Percentiles rank a stretch among this genome's conserved stretches.
Conservation (phyloP, 2,797 vertebrate genomes). For the Chloroceryle amazona region DNA sequence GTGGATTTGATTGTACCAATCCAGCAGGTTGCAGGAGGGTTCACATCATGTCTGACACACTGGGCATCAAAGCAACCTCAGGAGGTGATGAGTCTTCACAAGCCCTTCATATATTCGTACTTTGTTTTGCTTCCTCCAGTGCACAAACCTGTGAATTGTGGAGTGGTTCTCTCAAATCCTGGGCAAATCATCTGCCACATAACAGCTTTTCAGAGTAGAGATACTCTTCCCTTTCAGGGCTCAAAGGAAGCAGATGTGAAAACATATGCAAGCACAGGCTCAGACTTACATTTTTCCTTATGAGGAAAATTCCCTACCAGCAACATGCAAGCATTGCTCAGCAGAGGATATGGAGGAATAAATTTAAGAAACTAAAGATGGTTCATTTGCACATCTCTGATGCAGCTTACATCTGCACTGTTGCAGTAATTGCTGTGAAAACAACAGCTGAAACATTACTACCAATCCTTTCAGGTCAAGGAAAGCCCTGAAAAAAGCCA, state of each 20-base stretch:
- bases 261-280: not conserved
- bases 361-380: not conserved
- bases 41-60: not conserved
- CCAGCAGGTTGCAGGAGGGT: not conserved
- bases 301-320: not conserved
- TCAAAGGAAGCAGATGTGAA: not conserved
- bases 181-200: not conserved
- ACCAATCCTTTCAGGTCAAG: not conserved
- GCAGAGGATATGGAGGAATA: not conserved
- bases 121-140: not conserved
- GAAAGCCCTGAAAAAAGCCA: not conserved
- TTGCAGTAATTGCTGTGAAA: not conserved
- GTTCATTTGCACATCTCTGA: not conserved
- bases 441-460: not conserved
- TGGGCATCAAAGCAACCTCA: not conserved
- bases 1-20: not conserved
- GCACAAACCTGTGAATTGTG: not conserved
- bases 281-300: not conserved
- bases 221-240: not conserved
- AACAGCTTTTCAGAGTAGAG: not conserved
- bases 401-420: not conserved
- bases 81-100: not conserved
- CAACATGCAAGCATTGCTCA: not conserved
- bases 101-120: not conserved
- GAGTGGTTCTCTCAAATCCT: not conserved